Evolutionary conservation across 2,888 invertebrate species (phyloP).

Genomic region (Terebella lapidaria): DNA sequence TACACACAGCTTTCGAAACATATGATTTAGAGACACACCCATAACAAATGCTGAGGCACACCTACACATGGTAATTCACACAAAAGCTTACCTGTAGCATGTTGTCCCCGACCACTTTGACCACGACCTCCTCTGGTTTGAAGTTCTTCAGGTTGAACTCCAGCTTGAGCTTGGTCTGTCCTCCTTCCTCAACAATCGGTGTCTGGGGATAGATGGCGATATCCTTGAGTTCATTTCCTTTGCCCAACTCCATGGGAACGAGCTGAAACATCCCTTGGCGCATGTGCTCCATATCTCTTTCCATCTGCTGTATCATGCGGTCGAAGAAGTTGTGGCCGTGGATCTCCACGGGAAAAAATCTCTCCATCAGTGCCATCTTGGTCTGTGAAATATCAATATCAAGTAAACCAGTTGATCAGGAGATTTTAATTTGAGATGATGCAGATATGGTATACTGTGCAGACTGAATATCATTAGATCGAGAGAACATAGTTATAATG

Average conservation of each 20-base stretch:
- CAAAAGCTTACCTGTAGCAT: conserved; percentile 22
- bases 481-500: too few relatives aligned
- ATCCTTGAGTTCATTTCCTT: conserved; percentile 1
- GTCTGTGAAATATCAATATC: too few relatives aligned
- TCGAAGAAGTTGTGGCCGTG: conserved; percentile 15
- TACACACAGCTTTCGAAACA: too few relatives aligned
- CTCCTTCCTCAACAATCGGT: conserved; percentile 19
- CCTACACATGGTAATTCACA: too few relatives aligned
- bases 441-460: too few relatives aligned
- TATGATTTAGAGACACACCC: too few relatives aligned
- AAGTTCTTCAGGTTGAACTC: conserved; percentile 19
- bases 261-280: conserved; percentile 6
- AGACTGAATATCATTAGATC: too few relatives aligned
- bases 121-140: conserved; percentile 20
- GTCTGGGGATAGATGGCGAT: conserved; percentile 7
- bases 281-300: too few relatives aligned
- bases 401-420: too few relatives aligned
- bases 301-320: conserved; percentile 5
- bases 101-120: conserved; percentile 19
- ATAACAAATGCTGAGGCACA: too few relatives aligned
- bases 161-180: conserved; percentile 19
- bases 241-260: background rate
- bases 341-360: conserved; percentile 12
- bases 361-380: conserved; percentile 16
- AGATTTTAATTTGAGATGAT: too few relatives aligned